phyloP scores from a whole-genome alignment of 2,888 invertebrate genomes.

The Campoplex capitator region DNA sequence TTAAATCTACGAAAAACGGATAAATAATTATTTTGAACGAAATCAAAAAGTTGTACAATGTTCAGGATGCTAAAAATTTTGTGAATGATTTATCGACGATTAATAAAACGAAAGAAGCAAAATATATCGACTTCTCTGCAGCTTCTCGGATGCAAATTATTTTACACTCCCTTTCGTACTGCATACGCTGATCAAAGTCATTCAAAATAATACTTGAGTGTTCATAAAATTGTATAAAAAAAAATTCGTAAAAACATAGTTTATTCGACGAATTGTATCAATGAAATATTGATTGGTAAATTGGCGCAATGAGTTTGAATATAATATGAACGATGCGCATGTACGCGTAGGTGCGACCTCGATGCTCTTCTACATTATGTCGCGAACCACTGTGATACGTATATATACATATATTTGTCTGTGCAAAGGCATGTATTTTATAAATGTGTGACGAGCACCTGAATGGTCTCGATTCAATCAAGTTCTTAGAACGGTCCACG shows the following conservation, averaged over 20 bases:
- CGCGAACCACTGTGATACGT: background rate
- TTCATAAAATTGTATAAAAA: background rate
- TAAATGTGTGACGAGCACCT: constrained; percentile 15
- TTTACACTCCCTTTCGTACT: background rate
- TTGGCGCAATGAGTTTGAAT: constrained; percentile 44
- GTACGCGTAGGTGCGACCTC: constrained; percentile 29
- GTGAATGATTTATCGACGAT: background rate
- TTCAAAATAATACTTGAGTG: background rate
- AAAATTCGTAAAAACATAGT: background rate
- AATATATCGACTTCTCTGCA: constrained; percentile 32
- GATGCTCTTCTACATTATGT: constrained; percentile 23
- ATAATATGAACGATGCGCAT: background rate
- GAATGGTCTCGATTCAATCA: constrained; percentile 45
- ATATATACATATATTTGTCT: background rate
- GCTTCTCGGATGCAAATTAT: constrained; percentile 38
- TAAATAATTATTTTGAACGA: background rate
- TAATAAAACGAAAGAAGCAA: constrained; percentile 4
- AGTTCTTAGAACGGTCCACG: constrained; percentile 35
- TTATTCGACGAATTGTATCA: constrained; percentile 26
- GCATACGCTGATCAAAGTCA: background rate
- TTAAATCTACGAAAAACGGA: background rate
- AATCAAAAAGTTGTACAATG: background rate
- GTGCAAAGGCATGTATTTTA: background rate
- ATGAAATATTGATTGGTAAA: constrained; percentile 43
- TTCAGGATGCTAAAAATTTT: background rate